Base-by-base conservation (phyloP, 2,797 vertebrate species). In the Falco berigora region DNA sequence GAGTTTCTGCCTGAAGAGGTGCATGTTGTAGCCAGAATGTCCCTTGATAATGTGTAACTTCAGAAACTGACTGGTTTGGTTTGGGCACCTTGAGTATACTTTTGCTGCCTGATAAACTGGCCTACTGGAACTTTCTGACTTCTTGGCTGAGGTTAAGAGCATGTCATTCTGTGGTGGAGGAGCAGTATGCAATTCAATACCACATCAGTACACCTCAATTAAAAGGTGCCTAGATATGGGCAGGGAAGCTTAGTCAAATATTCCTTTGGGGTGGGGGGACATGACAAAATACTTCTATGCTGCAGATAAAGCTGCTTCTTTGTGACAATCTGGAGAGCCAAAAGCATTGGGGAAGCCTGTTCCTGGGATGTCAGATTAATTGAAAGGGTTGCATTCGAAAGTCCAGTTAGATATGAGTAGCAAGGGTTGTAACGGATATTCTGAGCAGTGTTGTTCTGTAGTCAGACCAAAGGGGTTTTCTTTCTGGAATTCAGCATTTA, bases 201-300 rank as follows among this genome's bases (percentile, higher is more conserved):
- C 62, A 49, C 50, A 14, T 25, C 72, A 74, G 36, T 69, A 71
- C 58, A 77, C 47, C n/a, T 94, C 62, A 83, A 81, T 95, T 90
- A 84, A 90, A 90, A 95, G 40, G 53, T 78, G 82, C 78, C 88
- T 87, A 47, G 84, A 68, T 92, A 87, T 28, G 64, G 72, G 67
- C 40, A 92, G 63, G 77, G 68, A 79, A 46, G 6, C 18, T 67
- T 72, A 53, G 61, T 77, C 74, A 87, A 90, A 64, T 93, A 74
- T 38, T 80, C n/a, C 30, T 88, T 68, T 17, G 0, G 16, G 9
- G 17, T 3, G 2, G 11, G 25, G 4, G 6, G 2, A 4, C 16
- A 15, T 38, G 63, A 63, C 23, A 71, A 87, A 77, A 53, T 14
- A 9, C 18, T 88, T 86, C 0, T 36, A n/a, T 3, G 1, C n/a